Base-by-base conservation (phyloP, 2,113 vertebrate genomes). In the Myiozetetes cayanensis region DNA sequence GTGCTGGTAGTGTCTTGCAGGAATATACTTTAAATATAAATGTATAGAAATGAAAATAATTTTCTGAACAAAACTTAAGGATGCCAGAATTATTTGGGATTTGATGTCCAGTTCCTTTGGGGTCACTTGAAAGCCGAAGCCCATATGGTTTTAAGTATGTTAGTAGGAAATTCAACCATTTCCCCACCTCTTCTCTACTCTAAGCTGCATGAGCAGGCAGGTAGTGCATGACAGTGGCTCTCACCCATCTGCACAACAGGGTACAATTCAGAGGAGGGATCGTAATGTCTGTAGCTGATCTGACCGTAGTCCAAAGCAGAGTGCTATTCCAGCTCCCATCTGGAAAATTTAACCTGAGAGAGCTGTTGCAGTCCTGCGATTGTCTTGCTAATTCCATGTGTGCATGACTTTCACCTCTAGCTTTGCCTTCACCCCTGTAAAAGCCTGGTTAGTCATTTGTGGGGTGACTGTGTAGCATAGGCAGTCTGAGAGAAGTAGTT, bases 311-410 rank as follows among this genome's bases (percentile, higher is more conserved):
- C 52, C 12, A 19, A 73, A 80, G 41, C 41, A 73, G 44, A 16
- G 21, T 22, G 53, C 44, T 90, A 14, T 93, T 89, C 76, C 7
- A 6, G 46, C 61, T 91, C 47, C 78, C 93, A 94, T 88, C 76
- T 96, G 92, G 66, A 95, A 96, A 89, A 90, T 72, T 55, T 92
- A 75, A 81, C 68, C 41, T 44, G 9, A 44, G 56, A 89, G 88
- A 59, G 73, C 63, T 91, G 52, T 80, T 96, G 77, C 91, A 90
- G 22, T 88, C 55, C 46, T 62, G 41, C 12, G 30, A 37, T 81
- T 74, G 62, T 63, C 62, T 70, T 91, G 33, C 61, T 91, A 56
- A 59, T 43, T 89, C 56, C 43, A 5, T 58, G 59, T 9, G 8
- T 85, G 27, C 43, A 7, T 83, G 49, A 55, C 62, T 89, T 95